Evolutionary conservation across 2,888 invertebrate species (phyloP).

Genomic region (Aleiodes alternator): DNA sequence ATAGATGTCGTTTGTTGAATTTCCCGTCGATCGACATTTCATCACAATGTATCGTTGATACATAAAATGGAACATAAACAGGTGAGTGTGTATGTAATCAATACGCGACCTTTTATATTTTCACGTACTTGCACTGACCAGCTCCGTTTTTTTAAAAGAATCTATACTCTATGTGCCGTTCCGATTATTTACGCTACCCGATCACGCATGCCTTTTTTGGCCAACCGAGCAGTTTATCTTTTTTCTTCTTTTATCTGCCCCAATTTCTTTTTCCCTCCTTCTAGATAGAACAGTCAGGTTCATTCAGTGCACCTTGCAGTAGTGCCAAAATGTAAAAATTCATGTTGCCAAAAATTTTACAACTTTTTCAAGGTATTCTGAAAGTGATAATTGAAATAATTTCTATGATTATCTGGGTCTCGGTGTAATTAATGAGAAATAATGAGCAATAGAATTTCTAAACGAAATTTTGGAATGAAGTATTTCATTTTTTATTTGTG

Average conservation of each 20-base stretch:
- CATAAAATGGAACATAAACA: slow-evolving; percentile 18
- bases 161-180: slow-evolving; percentile 10
- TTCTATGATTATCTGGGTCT: background rate
- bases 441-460: too few species aligned
- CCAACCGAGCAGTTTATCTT: background rate
- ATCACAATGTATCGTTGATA: slow-evolving; percentile 20
- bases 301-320: slow-evolving; percentile 13
- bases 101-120: slow-evolving; percentile 9
- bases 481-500: too few species aligned
- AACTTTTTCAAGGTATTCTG: background rate
- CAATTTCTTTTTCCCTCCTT: background rate
- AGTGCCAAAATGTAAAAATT: slow-evolving; percentile 16
- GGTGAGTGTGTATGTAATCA: slow-evolving; percentile 1
- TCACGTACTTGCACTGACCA: background rate
- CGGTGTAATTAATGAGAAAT: background rate
- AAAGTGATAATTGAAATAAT: background rate
- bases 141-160: slow-evolving; percentile 3
- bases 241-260: background rate
- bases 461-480: too few species aligned
- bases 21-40: slow-evolving; percentile 33
- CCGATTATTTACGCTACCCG: slow-evolving; percentile 25
- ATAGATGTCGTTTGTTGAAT: slow-evolving; percentile 18
- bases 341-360: background rate
- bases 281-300: background rate
- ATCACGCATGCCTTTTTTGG: slow-evolving; percentile 27